Conservation (phyloP, 2,113 vertebrate species). For the Burhinus bistriatus region DNA sequence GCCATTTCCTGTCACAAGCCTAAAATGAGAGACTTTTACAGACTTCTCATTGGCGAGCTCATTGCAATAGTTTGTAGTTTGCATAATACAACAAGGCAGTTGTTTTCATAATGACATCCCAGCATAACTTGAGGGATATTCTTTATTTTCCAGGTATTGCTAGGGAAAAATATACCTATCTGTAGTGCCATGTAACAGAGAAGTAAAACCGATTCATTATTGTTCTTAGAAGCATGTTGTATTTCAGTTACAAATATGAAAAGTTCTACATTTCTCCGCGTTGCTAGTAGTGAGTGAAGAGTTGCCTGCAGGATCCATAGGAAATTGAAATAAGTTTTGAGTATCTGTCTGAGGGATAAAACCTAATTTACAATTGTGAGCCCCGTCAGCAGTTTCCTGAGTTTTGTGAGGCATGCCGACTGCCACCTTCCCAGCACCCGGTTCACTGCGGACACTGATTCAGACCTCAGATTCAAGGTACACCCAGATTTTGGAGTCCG, state of each 20-base stretch:
- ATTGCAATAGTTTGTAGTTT: neutral
- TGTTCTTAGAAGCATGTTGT: neutral
- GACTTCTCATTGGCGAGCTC: neutral
- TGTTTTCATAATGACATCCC: neutral
- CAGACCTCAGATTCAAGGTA: neutral
- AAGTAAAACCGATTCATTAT: neutral
- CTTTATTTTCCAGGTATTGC: neutral
- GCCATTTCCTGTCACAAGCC: slow-evolving; percentile 50
- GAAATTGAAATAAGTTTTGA: neutral
- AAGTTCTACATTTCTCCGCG: accelerated
- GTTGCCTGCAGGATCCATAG: neutral
- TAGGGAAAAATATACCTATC: neutral
- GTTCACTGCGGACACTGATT: neutral
- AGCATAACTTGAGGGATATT: neutral
- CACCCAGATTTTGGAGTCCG: neutral
- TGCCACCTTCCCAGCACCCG: accelerated
- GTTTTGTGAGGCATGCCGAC: accelerated
- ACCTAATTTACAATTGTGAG: neutral
- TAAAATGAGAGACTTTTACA: neutral
- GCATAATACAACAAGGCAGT: neutral
- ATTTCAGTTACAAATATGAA: neutral
- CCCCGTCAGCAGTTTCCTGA: neutral
- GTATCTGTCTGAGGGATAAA: neutral
- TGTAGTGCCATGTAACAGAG: neutral
- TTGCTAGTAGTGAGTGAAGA: neutral